Conservation (phyloP, 2,797 vertebrate genomes). For the Carduelis carduelis region DNA sequence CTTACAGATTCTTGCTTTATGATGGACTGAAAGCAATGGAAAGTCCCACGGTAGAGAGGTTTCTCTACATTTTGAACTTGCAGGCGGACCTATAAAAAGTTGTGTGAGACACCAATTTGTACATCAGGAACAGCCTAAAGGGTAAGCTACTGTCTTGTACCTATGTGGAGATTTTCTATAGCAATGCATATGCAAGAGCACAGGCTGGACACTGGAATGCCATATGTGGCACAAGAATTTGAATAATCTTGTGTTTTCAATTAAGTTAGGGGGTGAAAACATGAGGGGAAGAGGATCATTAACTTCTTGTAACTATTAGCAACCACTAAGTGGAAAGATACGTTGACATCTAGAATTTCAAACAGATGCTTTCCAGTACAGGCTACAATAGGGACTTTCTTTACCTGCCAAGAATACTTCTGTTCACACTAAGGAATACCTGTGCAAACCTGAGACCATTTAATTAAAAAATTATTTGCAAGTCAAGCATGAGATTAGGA, state of each 20-base stretch:
- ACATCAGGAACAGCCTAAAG: background rate
- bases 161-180: background rate
- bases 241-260: background rate
- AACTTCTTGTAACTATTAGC: background rate
- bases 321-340: background rate
- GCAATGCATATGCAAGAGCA: background rate
- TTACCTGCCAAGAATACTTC: background rate
- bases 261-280: background rate
- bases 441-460: background rate
- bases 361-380: background rate
- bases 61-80: constrained; percentile 92
- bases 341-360: background rate
- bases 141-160: background rate
- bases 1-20: constrained; percentile 92
- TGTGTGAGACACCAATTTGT: background rate
- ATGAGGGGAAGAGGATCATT: background rate
- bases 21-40: constrained; percentile 96
- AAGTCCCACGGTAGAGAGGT: constrained; percentile 91
- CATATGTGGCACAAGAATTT: background rate
- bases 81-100: constrained; percentile 87
- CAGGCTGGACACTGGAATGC: background rate
- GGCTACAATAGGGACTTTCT: background rate
- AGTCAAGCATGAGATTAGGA: background rate
- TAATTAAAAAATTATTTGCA: background rate
- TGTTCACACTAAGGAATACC: background rate